These are phyloP conservation scores for Ardeotis arabs DNA, from an alignment of 2,113 vertebrate species.

Conservation along the genomic window DNA sequence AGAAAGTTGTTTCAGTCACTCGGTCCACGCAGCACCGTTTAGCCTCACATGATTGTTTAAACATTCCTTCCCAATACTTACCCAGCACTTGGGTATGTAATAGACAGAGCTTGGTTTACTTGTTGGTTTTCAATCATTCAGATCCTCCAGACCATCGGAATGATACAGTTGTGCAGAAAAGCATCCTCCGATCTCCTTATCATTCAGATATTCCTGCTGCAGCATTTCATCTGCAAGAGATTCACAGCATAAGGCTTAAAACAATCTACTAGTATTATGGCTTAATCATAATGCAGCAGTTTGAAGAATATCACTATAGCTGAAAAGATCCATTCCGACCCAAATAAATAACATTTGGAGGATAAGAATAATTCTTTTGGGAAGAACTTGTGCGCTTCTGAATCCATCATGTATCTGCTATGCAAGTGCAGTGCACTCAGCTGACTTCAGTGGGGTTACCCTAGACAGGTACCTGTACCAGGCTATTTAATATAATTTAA, in stretches of 20 bases:
- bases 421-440: not conserved
- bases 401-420: not conserved
- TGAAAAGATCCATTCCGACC: not conserved
- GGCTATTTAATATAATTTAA: not conserved
- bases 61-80: not conserved
- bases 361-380: not conserved
- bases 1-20: slow-evolving; percentile 7
- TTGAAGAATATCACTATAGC: not conserved
- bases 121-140: not conserved
- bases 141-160: not conserved
- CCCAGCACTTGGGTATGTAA: not conserved
- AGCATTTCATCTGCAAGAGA: not conserved
- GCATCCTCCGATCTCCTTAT: not conserved
- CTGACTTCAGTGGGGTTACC: not conserved
- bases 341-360: not conserved
- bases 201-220: not conserved
- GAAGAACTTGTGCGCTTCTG: not conserved
- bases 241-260: not conserved
- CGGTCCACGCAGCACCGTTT: not conserved
- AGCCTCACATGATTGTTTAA: not conserved
- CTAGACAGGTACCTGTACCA: not conserved
- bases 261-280: not conserved
- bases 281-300: not conserved
- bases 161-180: not conserved
- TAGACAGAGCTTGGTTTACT: not conserved